Evolutionary conservation across 2,113 vertebrate genomes (phyloP).

Genomic region (Eupsittula cactorum): DNA sequence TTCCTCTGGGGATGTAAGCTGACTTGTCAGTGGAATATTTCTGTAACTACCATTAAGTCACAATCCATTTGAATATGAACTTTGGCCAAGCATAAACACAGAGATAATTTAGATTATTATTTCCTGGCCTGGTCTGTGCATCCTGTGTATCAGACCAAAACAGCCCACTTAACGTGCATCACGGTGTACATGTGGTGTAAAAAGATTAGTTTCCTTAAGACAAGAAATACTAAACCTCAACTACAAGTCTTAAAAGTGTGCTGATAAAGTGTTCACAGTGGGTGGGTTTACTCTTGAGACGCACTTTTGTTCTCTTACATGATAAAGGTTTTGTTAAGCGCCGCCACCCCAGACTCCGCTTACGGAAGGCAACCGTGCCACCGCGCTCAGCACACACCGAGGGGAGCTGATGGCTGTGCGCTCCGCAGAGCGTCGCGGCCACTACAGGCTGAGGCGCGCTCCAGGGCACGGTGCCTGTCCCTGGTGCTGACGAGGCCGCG

Average conservation of each 20-base stretch:
- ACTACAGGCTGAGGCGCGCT: background rate
- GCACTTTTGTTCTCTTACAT: fast-evolving
- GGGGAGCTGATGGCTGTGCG: background rate
- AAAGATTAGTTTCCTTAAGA: background rate
- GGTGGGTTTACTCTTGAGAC: fast-evolving
- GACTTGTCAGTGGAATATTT: background rate
- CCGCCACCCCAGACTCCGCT: fast-evolving
- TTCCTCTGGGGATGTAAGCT: background rate
- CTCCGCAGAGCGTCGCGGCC: background rate
- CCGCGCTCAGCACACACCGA: background rate
- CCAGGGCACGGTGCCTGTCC: background rate
- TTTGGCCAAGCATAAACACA: background rate
- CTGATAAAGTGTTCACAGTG: fast-evolving
- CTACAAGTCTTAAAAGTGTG: fast-evolving
- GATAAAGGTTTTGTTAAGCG: too few species aligned
- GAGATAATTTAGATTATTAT: background rate
- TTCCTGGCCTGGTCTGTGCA: background rate
- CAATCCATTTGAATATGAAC: background rate
- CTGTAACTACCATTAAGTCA: background rate
- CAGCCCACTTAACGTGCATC: background rate
- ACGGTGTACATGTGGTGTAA: background rate
- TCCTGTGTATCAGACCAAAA: background rate
- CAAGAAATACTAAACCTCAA: background rate
- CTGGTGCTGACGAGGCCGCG: background rate
- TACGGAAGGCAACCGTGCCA: background rate